A percentile compares a stretch with the other conserved stretches of the same genome.
Evolutionary conservation across 1,140 invertebrate genomes (phyloP).

Genomic region (Drosophila novamexicana): DNA sequence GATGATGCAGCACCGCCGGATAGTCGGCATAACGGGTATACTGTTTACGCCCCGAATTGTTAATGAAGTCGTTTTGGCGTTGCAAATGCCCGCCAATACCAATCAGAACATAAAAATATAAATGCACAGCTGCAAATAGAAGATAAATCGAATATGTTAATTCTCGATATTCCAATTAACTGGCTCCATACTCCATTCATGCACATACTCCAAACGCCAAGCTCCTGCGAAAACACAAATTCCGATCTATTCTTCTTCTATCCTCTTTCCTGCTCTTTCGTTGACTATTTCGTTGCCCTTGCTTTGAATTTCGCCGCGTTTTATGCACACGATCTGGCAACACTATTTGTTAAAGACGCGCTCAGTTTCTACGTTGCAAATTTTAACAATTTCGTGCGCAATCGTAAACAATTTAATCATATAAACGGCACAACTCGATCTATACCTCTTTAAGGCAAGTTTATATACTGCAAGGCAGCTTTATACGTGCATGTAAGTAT

Average conservation of each 20-base stretch:
- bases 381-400: background rate
- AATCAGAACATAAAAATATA: slow-evolving; percentile 40
- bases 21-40: slow-evolving; percentile 73
- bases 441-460: background rate
- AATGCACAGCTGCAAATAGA: slow-evolving; percentile 45
- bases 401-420: background rate
- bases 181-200: too few relatives aligned
- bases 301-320: slow-evolving; percentile 27
- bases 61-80: slow-evolving; percentile 53
- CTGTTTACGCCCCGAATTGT: slow-evolving; percentile 67
- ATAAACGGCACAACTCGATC: background rate
- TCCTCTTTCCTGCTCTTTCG: background rate
- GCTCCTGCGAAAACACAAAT: background rate
- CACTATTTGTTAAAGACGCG: background rate
- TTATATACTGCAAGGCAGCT: background rate
- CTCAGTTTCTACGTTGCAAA: background rate
- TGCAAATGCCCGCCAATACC: slow-evolving; percentile 70
- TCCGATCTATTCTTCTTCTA: background rate
- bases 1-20: slow-evolving; percentile 79
- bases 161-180: background rate
- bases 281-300: background rate
- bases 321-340: slow-evolving; percentile 17
- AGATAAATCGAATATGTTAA: background rate
- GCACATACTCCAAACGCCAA: background rate
- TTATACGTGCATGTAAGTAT: background rate